Percentiles rank a stretch among this genome's conserved stretches.
Evolutionary conservation across 1,140 invertebrate genomes (phyloP).

Genomic region (Sitodiplosis mosellana): DNA sequence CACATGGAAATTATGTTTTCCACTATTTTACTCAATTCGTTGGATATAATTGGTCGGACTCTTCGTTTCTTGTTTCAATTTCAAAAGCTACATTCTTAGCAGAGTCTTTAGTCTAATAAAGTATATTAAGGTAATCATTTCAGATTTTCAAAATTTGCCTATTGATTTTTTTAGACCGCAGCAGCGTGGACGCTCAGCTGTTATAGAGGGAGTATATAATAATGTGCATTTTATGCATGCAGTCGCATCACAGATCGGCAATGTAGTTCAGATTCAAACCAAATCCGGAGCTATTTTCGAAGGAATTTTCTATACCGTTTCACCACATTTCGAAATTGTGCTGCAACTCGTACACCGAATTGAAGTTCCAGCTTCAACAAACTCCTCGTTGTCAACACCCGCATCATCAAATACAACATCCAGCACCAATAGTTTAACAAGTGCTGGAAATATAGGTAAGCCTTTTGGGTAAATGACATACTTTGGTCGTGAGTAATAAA

Average conservation of each 20-base stretch:
- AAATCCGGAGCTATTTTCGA: constrained; percentile 64
- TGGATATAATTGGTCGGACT: too few relatives aligned
- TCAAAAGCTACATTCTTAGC: too few relatives aligned
- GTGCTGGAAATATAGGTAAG: too few relatives aligned
- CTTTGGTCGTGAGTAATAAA: too few relatives aligned
- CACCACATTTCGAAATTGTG: constrained; percentile 46
- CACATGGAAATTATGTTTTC: too few relatives aligned
- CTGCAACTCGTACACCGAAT: neutral
- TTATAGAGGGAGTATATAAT: constrained; percentile 66
- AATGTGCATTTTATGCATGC: constrained; percentile 77
- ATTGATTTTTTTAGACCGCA: constrained; percentile 13
- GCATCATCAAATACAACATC: neutral
- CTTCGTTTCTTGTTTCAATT: too few relatives aligned
- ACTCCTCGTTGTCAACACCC: neutral
- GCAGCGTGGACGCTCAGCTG: constrained; percentile 37
- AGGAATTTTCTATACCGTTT: constrained; percentile 74
- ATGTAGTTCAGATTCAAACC: constrained; percentile 61
- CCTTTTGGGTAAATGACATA: too few relatives aligned
- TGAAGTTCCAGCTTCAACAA: neutral
- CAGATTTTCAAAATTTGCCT: neutral
- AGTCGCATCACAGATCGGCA: constrained; percentile 62
- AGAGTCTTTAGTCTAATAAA: too few relatives aligned
- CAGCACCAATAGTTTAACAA: too few relatives aligned
- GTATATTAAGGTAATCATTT: too few relatives aligned
- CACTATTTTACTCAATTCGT: too few relatives aligned